Percentiles rank a stretch among this genome's conserved stretches.
These are phyloP conservation scores for Zelostemma sp. DNA, from an alignment of 1,140 invertebrate genomes.

Conservation along the genomic window DNA sequence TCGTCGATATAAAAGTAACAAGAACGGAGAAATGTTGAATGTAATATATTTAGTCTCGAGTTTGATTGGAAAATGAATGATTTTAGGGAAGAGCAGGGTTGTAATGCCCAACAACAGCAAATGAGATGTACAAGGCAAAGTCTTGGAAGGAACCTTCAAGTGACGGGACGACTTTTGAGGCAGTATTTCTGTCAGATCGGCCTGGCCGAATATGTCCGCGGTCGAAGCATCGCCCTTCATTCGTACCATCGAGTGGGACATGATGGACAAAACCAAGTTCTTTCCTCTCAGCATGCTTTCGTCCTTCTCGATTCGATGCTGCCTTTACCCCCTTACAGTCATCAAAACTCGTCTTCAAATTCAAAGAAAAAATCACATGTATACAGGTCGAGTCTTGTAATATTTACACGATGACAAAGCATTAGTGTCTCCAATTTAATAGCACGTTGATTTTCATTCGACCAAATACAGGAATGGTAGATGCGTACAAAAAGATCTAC, in stretches of 20 bases:
- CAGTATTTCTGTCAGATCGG: slow-evolving; percentile 11
- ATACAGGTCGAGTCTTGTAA: slow-evolving; percentile 72
- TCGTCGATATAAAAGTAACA: neutral
- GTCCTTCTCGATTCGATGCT: slow-evolving; percentile 88
- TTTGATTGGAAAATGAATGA: too few species aligned
- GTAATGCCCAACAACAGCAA: slow-evolving; percentile 55
- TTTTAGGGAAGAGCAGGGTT: too few species aligned
- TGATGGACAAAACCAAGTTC: slow-evolving; percentile 97
- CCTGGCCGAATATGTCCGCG: slow-evolving; percentile 61
- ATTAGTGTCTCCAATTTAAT: too few species aligned
- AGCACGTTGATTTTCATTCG: too few species aligned
- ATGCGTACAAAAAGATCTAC: slow-evolving; percentile 93
- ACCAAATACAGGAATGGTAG: slow-evolving; percentile 89
- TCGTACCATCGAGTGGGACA: slow-evolving; percentile 96
- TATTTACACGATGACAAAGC: too few species aligned
- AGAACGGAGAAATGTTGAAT: too few species aligned
- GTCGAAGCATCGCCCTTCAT: slow-evolving; percentile 75
- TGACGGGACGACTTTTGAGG: slow-evolving; percentile 22
- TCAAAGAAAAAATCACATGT: slow-evolving; percentile 86
- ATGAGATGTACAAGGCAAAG: slow-evolving; percentile 62
- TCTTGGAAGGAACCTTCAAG: slow-evolving; percentile 13
- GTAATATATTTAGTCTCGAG: too few species aligned
- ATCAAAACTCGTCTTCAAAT: slow-evolving; percentile 97
- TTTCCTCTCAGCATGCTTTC: slow-evolving; percentile 91
- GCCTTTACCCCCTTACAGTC: slow-evolving; percentile 95